Base-by-base conservation (phyloP, 37 sponge, comb jelly and placozoan species). In the Diacarnus erythraeanus region DNA sequence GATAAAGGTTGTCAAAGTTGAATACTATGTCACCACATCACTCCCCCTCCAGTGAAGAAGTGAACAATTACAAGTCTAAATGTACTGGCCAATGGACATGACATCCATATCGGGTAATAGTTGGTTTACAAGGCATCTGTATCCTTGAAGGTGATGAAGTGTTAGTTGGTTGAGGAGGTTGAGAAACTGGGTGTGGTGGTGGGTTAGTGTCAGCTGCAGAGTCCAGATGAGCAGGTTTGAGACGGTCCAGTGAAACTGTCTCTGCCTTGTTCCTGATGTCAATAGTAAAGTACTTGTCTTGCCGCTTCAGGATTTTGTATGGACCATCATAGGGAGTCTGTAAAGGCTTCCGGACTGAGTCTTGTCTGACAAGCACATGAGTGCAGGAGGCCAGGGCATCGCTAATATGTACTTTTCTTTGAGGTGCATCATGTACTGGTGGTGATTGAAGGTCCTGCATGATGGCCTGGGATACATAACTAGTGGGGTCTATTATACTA, bases 331-430 rank as follows among this genome's bases (percentile, higher is more conserved):
- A n/a, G n/a, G n/a, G n/a, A n/a, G n/a, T n/a, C n/a, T n/a, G n/a
- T n/a, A n/a, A n/a, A n/a, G n/a, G n/a, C n/a, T n/a, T n/a, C n/a
- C n/a, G n/a, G n/a, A n/a, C n/a, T n/a, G n/a, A n/a, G n/a, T n/a
- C n/a, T n/a, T n/a, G n/a, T n/a, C n/a, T n/a, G n/a, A 78, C 69
- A 65, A 78, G 65, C 6, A 78, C 79, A 65, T 78, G 79, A 1
- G 68, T 78, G 8, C 79, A 78, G 2, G 79, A 27, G 6, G 66
- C 34, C 15, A 78, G 66, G 43, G 22, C 44, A 2, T 34, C 5
- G 36, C 63, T 58, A 20, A 76, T 40, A 38, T 76, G 71, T 12
- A 69, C 39, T 12, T 29, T 29, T 6, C 39, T 38, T 41, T 69
- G 71, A 10, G 71, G 71, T 10, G 30, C 29, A 64, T 8, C 30